Conservation (phyloP, 2,888 invertebrate species). For the Nymphalis c-album region DNA sequence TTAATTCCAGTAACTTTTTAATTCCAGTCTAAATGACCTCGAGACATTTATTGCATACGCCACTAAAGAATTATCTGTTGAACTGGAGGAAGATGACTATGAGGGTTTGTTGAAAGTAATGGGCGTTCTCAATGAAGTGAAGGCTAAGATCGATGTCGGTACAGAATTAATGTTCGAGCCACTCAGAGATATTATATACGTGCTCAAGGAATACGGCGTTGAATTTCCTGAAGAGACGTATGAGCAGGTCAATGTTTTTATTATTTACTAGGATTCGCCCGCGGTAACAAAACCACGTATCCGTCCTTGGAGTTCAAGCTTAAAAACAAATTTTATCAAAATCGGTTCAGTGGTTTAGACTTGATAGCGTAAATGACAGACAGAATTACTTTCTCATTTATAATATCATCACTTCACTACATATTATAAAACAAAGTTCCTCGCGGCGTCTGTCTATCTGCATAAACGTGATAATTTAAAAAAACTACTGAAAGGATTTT, state of each 20-base stretch:
- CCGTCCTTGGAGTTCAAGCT: too few species aligned
- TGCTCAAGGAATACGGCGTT: conserved; percentile 92
- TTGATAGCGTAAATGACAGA: too few species aligned
- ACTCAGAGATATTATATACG: conserved; percentile 90
- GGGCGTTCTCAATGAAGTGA: conserved; percentile 91
- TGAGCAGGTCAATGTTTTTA: conserved; percentile 80
- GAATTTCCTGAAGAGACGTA: conserved; percentile 90
- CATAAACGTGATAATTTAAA: too few species aligned
- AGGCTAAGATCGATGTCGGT: conserved; percentile 81
- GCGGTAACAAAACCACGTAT: too few species aligned
- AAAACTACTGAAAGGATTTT: too few species aligned
- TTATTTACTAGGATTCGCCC: background rate
- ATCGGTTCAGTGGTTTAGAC: too few species aligned
- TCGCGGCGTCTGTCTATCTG: too few species aligned
- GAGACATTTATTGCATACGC: conserved; percentile 89
- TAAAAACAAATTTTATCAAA: too few species aligned
- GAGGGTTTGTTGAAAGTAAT: conserved; percentile 91
- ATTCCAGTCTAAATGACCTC: conserved; percentile 86
- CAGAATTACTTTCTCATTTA: too few species aligned
- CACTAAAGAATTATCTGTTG: conserved; percentile 85
- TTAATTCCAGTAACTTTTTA: too few species aligned
- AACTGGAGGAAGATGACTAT: conserved; percentile 92
- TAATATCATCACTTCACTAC: too few species aligned
- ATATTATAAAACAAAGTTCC: too few species aligned
- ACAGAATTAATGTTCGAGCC: conserved; percentile 96